A percentile compares a stretch with the other conserved stretches of the same genome.
Conservation (phyloP, 2,797 vertebrate species). For the Crocodylus rhombifer region DNA sequence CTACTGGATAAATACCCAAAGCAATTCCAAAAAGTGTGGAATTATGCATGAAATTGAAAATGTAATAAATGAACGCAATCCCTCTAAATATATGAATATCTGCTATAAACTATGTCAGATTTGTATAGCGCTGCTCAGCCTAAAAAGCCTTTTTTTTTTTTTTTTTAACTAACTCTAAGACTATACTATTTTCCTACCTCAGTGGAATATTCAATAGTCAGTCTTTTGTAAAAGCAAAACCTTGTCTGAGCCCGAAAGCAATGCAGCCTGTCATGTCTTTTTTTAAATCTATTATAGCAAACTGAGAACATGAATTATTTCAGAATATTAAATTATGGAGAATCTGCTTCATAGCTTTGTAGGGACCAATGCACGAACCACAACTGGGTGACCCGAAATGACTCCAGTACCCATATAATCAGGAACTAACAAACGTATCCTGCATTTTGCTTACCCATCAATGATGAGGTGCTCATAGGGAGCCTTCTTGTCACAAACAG, state of each 20-base stretch:
- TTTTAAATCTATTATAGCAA: no score
- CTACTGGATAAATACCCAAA: not conserved
- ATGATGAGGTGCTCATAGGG: slow-evolving; percentile 98
- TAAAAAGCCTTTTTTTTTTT: no score
- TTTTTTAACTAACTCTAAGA: no score
- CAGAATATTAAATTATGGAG: not conserved
- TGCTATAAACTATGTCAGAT: not conserved
- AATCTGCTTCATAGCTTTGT: not conserved
- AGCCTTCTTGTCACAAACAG: slow-evolving; percentile 97
- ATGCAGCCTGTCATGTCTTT: not conserved
- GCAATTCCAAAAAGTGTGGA: slow-evolving; percentile 1
- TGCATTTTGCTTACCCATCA: slow-evolving; percentile 87
- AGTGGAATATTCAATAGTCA: accelerated
- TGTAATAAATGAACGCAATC: not conserved
- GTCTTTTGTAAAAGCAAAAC: not conserved
- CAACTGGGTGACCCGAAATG: accelerated
- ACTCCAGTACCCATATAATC: not conserved
- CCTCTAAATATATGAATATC: not conserved
- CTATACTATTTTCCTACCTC: not conserved
- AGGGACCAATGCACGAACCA: not conserved
- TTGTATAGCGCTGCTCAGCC: not conserved
- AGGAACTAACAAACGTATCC: not conserved
- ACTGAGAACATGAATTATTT: not conserved
- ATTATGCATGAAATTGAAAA: not conserved
- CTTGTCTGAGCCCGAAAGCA: not conserved